phyloP scores from a whole-genome alignment of 2,113 vertebrate species.

The Gallinago media region DNA sequence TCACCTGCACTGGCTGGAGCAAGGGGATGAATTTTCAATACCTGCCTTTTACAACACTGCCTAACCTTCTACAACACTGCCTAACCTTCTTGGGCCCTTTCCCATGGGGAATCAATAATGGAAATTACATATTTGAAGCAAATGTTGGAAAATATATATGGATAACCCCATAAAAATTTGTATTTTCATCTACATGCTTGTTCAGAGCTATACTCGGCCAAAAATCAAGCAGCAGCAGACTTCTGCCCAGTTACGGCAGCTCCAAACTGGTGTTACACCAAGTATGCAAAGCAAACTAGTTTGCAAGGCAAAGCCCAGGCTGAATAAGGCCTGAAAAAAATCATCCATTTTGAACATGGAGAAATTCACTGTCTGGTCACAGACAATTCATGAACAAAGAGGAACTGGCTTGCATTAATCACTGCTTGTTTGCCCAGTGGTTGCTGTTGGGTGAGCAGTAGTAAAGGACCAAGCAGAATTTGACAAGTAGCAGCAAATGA shows the following conservation, averaged over 20 bases:
- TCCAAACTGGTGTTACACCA: neutral
- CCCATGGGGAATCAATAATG: too few relatives aligned
- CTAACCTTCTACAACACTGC: neutral
- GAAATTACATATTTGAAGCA: neutral
- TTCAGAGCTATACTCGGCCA: neutral
- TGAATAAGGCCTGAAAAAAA: neutral
- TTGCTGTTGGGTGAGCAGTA: neutral
- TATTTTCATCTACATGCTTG: neutral
- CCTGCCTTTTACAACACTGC: neutral
- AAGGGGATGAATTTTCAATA: neutral
- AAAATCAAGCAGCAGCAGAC: neutral
- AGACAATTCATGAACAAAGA: neutral
- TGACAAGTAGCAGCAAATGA: constrained; percentile 4
- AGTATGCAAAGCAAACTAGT: neutral
- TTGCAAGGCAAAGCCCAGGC: neutral
- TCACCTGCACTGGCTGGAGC: neutral
- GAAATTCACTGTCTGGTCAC: neutral
- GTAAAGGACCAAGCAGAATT: neutral
- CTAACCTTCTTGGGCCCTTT: neutral
- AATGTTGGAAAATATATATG: neutral
- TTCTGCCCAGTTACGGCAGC: neutral
- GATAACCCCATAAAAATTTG: neutral
- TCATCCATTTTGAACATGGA: neutral
- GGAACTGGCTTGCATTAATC: neutral
- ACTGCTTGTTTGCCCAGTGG: neutral